phyloP scores from a whole-genome alignment of 2,888 invertebrate species.

The Prosopocoilus inquinatus region DNA sequence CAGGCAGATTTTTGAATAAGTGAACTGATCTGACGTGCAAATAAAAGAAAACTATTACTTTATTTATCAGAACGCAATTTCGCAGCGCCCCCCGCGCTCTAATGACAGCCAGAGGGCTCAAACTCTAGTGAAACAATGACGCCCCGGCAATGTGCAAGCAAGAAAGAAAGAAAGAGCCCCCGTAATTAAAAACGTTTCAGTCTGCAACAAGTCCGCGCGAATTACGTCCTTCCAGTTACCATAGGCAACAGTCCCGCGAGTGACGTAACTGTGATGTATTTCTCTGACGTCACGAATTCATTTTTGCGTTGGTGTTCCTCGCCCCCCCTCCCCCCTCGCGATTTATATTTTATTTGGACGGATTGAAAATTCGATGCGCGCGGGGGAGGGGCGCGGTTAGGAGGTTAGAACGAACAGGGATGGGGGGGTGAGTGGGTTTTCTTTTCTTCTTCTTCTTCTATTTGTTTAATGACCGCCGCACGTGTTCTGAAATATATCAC shows the following conservation, averaged over 20 bases:
- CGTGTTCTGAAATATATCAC: constrained; percentile 28
- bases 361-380: no score
- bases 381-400: no score
- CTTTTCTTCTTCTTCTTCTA: not conserved
- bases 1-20: no score
- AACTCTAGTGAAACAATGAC: no score
- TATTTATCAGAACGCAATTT: no score
- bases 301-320: constrained; percentile 8
- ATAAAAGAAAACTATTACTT: no score
- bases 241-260: constrained; percentile 32
- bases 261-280: constrained; percentile 31
- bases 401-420: not conserved
- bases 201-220: constrained; percentile 6
- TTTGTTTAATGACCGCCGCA: constrained; percentile 17
- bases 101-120: no score
- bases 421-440: constrained; percentile 1
- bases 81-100: no score
- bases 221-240: constrained; percentile 30
- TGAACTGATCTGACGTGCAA: no score
- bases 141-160: not conserved
- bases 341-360: no score
- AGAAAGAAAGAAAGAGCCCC: not conserved
- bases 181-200: not conserved
- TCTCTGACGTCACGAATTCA: constrained; percentile 24
- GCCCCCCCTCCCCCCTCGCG: no score